Conservation (phyloP, 2,888 invertebrate species). For the Romanomermis culicivorax region DNA sequence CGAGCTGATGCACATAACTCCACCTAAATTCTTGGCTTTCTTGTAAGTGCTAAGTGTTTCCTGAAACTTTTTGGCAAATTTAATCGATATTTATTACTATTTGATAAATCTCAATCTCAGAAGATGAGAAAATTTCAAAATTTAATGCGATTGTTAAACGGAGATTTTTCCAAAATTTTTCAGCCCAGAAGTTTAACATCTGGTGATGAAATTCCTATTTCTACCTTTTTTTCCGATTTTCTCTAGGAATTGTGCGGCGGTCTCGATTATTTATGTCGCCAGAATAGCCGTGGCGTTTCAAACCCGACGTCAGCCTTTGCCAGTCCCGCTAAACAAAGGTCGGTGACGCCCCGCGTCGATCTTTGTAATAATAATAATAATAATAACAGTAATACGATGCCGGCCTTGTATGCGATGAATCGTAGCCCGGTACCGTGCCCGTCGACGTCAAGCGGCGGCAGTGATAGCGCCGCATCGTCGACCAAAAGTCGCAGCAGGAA, state of each 20-base stretch:
- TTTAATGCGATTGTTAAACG: too few species aligned
- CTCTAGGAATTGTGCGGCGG: not conserved
- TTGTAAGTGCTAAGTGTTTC: too few species aligned
- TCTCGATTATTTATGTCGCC: not conserved
- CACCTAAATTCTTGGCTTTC: too few species aligned
- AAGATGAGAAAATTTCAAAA: too few species aligned
- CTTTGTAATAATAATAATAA: too few species aligned
- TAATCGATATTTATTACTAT: too few species aligned
- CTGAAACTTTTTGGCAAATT: too few species aligned
- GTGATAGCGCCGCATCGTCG: not conserved
- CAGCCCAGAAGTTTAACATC: too few species aligned
- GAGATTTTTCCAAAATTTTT: too few species aligned
- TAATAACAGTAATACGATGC: not conserved
- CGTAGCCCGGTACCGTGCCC: not conserved
- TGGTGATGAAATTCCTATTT: too few species aligned
- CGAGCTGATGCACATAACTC: too few species aligned
- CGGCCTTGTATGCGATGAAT: not conserved
- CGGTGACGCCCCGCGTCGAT: not conserved
- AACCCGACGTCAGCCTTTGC: not conserved
- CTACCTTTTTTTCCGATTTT: not conserved
- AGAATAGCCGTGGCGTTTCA: not conserved
- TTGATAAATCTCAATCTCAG: too few species aligned
- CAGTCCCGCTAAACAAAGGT: not conserved
- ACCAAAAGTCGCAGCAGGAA: not conserved
- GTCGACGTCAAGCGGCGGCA: not conserved